Evolutionary conservation across 2,888 invertebrate species (phyloP).

Genomic region (Heliconius hortense): DNA sequence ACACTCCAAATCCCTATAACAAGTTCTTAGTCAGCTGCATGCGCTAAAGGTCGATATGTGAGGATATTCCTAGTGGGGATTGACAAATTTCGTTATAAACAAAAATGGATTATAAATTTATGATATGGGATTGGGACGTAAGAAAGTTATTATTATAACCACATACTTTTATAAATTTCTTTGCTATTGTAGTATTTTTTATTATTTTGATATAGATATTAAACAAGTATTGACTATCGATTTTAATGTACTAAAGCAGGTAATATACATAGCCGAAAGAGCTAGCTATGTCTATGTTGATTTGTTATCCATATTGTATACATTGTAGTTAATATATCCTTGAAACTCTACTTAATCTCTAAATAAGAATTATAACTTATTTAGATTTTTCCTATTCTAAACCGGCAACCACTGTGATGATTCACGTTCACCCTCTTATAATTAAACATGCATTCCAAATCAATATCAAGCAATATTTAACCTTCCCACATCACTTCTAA

Average conservation of each 20-base stretch:
- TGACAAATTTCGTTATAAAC: not conserved
- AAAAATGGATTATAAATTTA: not conserved
- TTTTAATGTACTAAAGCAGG: not conserved
- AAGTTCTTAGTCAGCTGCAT: slow-evolving; percentile 12
- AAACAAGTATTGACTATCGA: too few relatives aligned
- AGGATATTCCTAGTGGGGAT: slow-evolving; percentile 7
- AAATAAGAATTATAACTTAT: not conserved
- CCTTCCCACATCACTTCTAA: slow-evolving; percentile 17
- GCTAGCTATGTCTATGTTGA: not conserved
- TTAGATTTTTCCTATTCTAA: not conserved
- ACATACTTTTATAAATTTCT: not conserved
- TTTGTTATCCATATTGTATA: too few relatives aligned
- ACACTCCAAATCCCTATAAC: not conserved
- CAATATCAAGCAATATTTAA: slow-evolving; percentile 23
- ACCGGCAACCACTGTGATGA: slow-evolving; percentile 27
- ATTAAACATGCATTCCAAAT: slow-evolving; percentile 8
- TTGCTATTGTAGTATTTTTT: not conserved
- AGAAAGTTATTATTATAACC: not conserved
- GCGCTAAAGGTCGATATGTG: slow-evolving; percentile 1
- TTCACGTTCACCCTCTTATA: slow-evolving; percentile 27
- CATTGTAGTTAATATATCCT: not conserved
- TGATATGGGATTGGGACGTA: not conserved
- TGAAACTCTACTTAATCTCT: not conserved
- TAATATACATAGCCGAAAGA: not conserved
- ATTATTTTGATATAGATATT: too few relatives aligned